Evolutionary conservation across 2,888 invertebrate species (phyloP).

Genomic region (Chymomyza procnemis): DNA sequence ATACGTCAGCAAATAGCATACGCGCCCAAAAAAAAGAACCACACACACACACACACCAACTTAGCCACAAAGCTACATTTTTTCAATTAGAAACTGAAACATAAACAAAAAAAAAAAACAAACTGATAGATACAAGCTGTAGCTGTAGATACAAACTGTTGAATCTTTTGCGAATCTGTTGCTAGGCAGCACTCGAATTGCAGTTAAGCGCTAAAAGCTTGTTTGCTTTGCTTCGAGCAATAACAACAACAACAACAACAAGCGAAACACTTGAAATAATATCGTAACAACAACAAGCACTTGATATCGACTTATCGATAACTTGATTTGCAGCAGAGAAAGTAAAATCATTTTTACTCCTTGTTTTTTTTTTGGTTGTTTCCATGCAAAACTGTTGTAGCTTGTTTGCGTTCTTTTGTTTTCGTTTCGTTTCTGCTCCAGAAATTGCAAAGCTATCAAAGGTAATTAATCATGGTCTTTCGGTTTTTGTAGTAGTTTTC

Average conservation of each 20-base stretch:
- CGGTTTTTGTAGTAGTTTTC: too few species aligned
- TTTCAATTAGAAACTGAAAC: conserved; percentile 38
- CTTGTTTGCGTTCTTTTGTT: conserved; percentile 12
- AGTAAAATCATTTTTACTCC: too few species aligned
- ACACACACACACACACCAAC: neutral
- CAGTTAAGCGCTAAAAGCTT: neutral
- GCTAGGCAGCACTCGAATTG: neutral
- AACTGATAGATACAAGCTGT: neutral
- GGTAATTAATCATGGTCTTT: too few species aligned
- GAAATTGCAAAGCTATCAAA: too few species aligned
- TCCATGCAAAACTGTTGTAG: conserved; percentile 57
- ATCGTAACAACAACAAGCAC: neutral
- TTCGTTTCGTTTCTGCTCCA: too few species aligned
- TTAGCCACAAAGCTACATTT: conserved; percentile 42
- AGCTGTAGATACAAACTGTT: conserved; percentile 16
- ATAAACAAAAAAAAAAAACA: neutral
- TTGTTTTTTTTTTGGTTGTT: conserved; percentile 38
- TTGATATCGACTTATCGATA: too few species aligned
- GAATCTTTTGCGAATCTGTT: neutral
- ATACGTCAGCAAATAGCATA: neutral
- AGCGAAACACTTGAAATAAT: too few species aligned
- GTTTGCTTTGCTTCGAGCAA: neutral
- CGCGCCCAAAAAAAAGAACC: neutral
- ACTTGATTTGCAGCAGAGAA: too few species aligned
- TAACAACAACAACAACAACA: neutral